Base-by-base conservation (phyloP, 2,113 vertebrate species). In the Lycocorax pyrrhopterus region DNA sequence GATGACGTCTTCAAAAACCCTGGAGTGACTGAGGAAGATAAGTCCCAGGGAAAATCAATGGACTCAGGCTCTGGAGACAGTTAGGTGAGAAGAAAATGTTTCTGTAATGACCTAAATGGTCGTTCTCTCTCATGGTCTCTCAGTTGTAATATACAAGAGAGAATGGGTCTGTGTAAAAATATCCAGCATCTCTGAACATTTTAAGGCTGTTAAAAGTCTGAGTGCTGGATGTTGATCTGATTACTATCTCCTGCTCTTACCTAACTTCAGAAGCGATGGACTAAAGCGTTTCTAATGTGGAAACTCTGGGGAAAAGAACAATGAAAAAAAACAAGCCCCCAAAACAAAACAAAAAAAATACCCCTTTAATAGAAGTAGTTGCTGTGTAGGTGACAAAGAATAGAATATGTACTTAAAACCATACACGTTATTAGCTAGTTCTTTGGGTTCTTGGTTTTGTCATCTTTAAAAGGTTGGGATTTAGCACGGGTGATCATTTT, bases 41-140 rank as follows among this genome's bases (percentile, higher is more conserved):
- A 86, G 92, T 91, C 85, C 82, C 67, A 19, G n/a, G 76, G 87
- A 94, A 97, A 96, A 96, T 95, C 91, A 84, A 93, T 96, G 91
- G 49, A 78, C 84, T 85, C 71, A 12, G 75, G 89, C 91, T 94
- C 91, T 30, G 4, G 94, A 91, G 90, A 71, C 59, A 63, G 87
- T 83, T 85, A 91, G 91, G 91, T 53, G 78, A 91, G 87, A 93
- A 76, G 91, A 68, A 96, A 96, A 93, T 85, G 84, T 74, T 91
- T 55, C 82, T 85, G 43, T 96, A 93, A 95, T 96, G 82, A 89
- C 72, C 60, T 91, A 89, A 95, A 92, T 79, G 80, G 58, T 56
- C 2, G 1, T 53, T 90, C 26, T 58, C 35, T 77, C 67, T 83
- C 76, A 7, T 80, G 51, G n/a, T 80, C 33, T 77, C 92, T 91